These are phyloP conservation scores for Megastigmus dorsalis DNA, from an alignment of 2,888 invertebrate genomes.

Conservation along the genomic window DNA sequence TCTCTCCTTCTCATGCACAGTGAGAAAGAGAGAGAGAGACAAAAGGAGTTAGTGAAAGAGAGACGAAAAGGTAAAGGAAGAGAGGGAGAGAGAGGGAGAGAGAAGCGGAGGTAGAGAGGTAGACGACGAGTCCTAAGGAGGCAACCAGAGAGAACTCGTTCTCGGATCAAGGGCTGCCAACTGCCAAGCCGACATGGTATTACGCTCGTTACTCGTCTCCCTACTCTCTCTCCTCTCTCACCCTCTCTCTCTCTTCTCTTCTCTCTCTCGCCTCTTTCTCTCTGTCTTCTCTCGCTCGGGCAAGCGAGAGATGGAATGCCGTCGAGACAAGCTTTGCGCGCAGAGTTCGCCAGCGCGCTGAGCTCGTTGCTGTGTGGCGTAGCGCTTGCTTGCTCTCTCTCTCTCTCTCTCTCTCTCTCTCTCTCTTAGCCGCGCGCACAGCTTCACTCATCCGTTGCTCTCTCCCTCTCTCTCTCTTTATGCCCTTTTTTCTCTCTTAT, in stretches of 20 bases:
- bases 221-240: conserved; percentile 12
- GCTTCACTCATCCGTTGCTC: conserved; percentile 29
- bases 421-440: too few relatives aligned
- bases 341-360: conserved; percentile 14
- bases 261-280: neutral
- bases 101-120: conserved; percentile 2
- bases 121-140: conserved; percentile 29
- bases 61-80: neutral
- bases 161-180: conserved; percentile 55
- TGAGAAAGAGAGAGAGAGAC: too few relatives aligned
- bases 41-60: conserved; percentile 11
- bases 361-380: conserved; percentile 37
- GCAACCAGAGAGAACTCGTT: conserved; percentile 45
- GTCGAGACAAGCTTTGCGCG: conserved; percentile 54
- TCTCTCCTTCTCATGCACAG: neutral
- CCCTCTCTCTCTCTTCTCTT: conserved; percentile 19
- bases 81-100: conserved; percentile 9
- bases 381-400: conserved; percentile 36
- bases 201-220: conserved; percentile 47
- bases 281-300: neutral
- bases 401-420: conserved; percentile 32
- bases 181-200: conserved; percentile 45
- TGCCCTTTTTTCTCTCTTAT: conserved; percentile 48
- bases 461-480: conserved; percentile 31
- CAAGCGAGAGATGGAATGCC: conserved; percentile 56